A percentile compares a stretch with the other conserved stretches of the same genome.
Conservation (phyloP, 1,140 invertebrate species). For the Penaeus chinensis region DNA sequence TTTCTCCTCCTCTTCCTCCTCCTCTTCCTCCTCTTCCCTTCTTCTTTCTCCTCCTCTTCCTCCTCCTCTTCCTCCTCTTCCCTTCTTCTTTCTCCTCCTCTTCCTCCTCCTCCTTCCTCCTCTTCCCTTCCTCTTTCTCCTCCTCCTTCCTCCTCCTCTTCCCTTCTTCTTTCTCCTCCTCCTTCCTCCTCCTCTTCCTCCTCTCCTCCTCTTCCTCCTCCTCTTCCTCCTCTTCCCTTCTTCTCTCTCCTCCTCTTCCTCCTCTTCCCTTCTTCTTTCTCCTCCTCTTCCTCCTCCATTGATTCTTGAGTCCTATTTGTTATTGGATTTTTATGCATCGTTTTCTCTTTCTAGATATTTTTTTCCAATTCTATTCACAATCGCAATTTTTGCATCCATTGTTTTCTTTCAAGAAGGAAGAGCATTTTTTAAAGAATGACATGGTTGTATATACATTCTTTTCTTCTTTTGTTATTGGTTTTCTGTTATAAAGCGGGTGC, state of each 20-base stretch:
- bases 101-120: background rate
- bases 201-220: background rate
- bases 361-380: too few species aligned
- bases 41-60: background rate
- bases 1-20: background rate
- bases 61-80: too few species aligned
- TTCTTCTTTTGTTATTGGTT: too few species aligned
- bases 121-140: background rate
- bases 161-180: background rate
- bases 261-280: background rate
- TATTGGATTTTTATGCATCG: too few species aligned
- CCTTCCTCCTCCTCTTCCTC: background rate
- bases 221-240: background rate
- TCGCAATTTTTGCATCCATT: too few species aligned
- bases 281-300: background rate
- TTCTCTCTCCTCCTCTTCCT: background rate
- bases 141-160: background rate
- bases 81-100: background rate
- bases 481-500: too few species aligned
- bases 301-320: too few species aligned
- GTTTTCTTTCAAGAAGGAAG: too few species aligned
- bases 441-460: too few species aligned
- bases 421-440: too few species aligned
- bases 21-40: slow-evolving; percentile 1
- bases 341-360: too few species aligned